These are phyloP conservation scores for Diabrotica virgifera DNA, from an alignment of 1,140 invertebrate species.

Conservation along the genomic window DNA sequence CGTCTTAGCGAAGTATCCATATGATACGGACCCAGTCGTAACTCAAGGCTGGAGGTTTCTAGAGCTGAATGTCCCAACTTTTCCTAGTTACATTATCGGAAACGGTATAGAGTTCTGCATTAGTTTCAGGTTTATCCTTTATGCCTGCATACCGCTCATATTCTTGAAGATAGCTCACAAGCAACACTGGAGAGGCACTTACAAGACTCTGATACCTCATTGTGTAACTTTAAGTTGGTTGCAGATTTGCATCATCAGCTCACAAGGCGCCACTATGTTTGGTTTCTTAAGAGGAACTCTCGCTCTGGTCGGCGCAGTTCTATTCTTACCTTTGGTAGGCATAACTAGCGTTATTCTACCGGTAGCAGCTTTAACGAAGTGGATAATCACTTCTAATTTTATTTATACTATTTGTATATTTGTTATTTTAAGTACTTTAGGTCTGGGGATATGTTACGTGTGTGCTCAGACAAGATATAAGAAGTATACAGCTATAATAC, in stretches of 20 bases:
- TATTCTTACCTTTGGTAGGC: conserved; percentile 75
- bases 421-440: conserved; percentile 53
- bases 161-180: conserved; percentile 69
- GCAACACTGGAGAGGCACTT: conserved; percentile 73
- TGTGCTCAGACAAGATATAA: conserved; percentile 55
- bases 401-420: conserved; percentile 59
- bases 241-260: conserved; percentile 75
- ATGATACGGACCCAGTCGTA: conserved; percentile 76
- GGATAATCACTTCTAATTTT: conserved; percentile 62
- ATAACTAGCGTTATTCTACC: conserved; percentile 70
- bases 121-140: conserved; percentile 71
- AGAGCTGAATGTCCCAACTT: conserved; percentile 74
- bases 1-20: conserved; percentile 79
- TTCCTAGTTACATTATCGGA: conserved; percentile 74
- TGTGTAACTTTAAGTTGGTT: conserved; percentile 84
- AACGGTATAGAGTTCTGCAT: conserved; percentile 84
- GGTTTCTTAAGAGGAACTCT: conserved; percentile 73
- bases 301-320: conserved; percentile 70
- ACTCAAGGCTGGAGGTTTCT: conserved; percentile 75
- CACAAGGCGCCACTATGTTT: conserved; percentile 76
- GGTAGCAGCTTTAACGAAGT: conserved; percentile 67
- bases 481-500: conserved; percentile 60
- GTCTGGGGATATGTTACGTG: conserved; percentile 62
- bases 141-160: conserved; percentile 71
- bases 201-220: conserved; percentile 76